Evolutionary conservation across 2,888 invertebrate genomes (phyloP).

Genomic region (Tenthredo amoena): DNA sequence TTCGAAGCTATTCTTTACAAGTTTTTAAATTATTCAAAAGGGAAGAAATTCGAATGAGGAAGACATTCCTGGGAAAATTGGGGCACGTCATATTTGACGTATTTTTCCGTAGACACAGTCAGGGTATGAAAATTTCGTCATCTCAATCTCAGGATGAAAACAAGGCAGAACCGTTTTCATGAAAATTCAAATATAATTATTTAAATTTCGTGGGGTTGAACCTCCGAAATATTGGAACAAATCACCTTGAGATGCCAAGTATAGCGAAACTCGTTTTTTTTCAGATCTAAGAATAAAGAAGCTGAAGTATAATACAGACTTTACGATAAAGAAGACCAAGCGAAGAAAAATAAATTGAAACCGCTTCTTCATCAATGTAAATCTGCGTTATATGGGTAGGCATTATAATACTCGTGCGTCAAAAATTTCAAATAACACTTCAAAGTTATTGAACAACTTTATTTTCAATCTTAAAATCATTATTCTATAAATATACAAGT

Average conservation of each 20-base stretch:
- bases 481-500: neutral
- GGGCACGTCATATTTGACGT: constrained; percentile 9
- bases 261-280: constrained; percentile 16
- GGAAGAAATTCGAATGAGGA: neutral
- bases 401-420: neutral
- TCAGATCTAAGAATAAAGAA: constrained; percentile 3
- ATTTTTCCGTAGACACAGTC: constrained; percentile 3
- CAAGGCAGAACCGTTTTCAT: constrained; percentile 23
- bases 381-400: neutral
- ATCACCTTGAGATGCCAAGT: constrained; percentile 8
- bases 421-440: constrained; percentile 4
- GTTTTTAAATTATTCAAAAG: constrained; percentile 31
- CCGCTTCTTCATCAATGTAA: constrained; percentile 11
- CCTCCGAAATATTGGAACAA: constrained; percentile 30
- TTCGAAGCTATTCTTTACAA: neutral
- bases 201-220: constrained; percentile 18
- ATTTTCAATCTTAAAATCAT: neutral
- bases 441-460: neutral
- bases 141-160: constrained; percentile 37
- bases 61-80: constrained; percentile 16
- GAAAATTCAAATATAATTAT: constrained; percentile 44
- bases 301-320: neutral
- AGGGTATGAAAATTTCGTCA: constrained; percentile 20
- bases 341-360: constrained; percentile 22
- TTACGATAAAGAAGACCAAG: constrained; percentile 10